These are phyloP conservation scores for Ia io DNA, from an alignment of 2,113 vertebrate genomes.

Conservation along the genomic window DNA sequence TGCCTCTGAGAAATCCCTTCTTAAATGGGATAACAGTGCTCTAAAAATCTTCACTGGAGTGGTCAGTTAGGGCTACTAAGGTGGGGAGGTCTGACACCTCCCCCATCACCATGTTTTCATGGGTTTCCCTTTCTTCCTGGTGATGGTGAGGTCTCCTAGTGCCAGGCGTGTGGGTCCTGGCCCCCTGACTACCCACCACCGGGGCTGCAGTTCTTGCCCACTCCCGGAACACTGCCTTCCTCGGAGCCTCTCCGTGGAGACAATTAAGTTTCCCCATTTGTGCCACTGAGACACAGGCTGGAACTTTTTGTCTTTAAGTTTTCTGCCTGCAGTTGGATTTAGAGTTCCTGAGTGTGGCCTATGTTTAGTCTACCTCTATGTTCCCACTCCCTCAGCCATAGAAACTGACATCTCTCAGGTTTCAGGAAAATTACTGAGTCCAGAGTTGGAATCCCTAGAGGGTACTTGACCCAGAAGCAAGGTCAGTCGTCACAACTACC, in stretches of 20 bases:
- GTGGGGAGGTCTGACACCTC: background rate
- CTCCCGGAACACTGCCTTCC: background rate
- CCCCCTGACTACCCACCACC: background rate
- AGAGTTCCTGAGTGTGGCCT: background rate
- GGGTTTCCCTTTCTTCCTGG: background rate
- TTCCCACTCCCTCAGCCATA: background rate
- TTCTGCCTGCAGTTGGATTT: background rate
- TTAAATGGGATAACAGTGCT: background rate
- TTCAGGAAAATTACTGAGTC: background rate
- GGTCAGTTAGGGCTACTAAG: background rate
- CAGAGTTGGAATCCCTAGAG: background rate
- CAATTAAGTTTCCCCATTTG: background rate
- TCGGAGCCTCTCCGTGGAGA: background rate
- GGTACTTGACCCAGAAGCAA: background rate
- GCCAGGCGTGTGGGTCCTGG: rapidly evolving
- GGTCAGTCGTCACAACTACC: background rate
- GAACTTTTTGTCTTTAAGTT: background rate
- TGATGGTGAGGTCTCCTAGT: background rate
- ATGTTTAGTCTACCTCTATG: background rate
- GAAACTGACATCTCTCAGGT: background rate
- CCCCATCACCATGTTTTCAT: background rate
- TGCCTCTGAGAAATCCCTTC: background rate
- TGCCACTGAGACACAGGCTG: background rate
- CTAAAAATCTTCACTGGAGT: background rate
- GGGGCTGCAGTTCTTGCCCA: background rate